A percentile compares a stretch with the other conserved stretches of the same genome.
phyloP scores from a whole-genome alignment of 2,113 vertebrate genomes.

The Vimba vimba region DNA sequence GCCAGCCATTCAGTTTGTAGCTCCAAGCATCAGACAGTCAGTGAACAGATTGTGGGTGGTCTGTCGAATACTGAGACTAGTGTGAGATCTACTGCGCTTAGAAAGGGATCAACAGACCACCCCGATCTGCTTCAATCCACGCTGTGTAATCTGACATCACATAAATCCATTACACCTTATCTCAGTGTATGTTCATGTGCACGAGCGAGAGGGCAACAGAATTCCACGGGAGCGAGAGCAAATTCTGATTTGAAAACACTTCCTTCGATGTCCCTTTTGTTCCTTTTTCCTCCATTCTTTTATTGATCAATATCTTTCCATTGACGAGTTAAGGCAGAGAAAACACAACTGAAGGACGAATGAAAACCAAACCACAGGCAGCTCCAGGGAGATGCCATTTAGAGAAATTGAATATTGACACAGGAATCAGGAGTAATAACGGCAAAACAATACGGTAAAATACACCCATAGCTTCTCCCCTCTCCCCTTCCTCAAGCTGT shows the following conservation, averaged over 20 bases:
- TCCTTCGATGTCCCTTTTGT: slow-evolving; percentile 34
- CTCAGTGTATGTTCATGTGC: slow-evolving; percentile 1
- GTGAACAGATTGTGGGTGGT: slow-evolving; percentile 2
- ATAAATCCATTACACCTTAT: slow-evolving; percentile 23
- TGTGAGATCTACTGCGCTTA: not conserved
- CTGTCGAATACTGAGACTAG: not conserved
- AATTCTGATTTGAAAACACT: slow-evolving; percentile 36
- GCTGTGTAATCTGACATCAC: slow-evolving; percentile 23
- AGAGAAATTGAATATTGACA: slow-evolving; percentile 36
- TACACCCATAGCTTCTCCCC: not conserved
- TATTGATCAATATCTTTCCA: slow-evolving; percentile 68
- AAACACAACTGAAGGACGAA: slow-evolving; percentile 12
- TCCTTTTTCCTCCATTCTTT: slow-evolving; percentile 59
- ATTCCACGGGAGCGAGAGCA: not conserved
- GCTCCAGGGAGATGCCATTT: slow-evolving; percentile 43
- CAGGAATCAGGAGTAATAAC: slow-evolving; percentile 34
- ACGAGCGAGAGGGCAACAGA: not conserved
- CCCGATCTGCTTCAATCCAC: not conserved
- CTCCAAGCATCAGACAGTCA: not conserved
- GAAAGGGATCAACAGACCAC: slow-evolving; percentile 12
- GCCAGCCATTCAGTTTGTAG: not conserved
- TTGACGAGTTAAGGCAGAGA: slow-evolving; percentile 40
- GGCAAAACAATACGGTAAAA: slow-evolving; percentile 19
- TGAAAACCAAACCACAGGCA: slow-evolving; percentile 30
- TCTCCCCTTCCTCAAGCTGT: not conserved